A percentile compares a stretch with the other conserved stretches of the same genome.
phyloP scores from a whole-genome alignment of 2,113 vertebrate genomes.

The Clupea harengus region DNA sequence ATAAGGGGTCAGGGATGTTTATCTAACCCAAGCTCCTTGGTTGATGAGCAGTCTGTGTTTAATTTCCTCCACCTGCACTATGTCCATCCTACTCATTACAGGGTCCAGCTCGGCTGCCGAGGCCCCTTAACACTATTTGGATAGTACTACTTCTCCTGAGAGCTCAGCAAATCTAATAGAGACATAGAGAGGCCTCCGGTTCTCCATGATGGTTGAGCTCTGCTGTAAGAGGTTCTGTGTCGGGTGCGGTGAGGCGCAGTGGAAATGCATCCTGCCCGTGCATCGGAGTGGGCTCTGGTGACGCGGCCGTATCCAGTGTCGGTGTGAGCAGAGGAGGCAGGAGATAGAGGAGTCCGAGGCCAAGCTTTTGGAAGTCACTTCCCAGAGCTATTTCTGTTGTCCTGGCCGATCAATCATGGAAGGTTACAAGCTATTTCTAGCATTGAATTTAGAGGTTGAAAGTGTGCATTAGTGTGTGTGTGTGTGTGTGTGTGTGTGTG shows the following conservation, averaged over 20 bases:
- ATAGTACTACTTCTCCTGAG: not conserved
- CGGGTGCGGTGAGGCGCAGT: not conserved
- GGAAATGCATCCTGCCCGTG: not conserved
- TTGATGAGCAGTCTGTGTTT: not conserved
- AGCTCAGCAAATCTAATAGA: not conserved
- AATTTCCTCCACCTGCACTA: not conserved
- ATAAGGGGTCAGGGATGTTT: not conserved
- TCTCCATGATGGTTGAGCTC: not conserved
- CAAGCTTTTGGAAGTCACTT: not conserved
- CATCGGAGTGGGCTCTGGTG: not conserved
- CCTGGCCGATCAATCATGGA: not conserved
- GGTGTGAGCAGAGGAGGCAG: not conserved
- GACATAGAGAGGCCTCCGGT: not conserved
- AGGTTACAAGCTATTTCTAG: not conserved
- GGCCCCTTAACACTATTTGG: not conserved
- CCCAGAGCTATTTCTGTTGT: not conserved
- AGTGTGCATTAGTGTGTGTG: not conserved
- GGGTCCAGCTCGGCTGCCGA: not conserved
- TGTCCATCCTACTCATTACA: not conserved
- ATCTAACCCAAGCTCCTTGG: not conserved
- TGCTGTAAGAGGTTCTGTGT: not conserved
- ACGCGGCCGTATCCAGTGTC: not conserved
- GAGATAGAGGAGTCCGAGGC: not conserved
- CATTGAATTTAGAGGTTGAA: slow-evolving; percentile 9
- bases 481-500: slow-evolving; percentile 8